Base-by-base conservation (phyloP, 2,888 invertebrate species). In the Hermodice carunculata region DNA sequence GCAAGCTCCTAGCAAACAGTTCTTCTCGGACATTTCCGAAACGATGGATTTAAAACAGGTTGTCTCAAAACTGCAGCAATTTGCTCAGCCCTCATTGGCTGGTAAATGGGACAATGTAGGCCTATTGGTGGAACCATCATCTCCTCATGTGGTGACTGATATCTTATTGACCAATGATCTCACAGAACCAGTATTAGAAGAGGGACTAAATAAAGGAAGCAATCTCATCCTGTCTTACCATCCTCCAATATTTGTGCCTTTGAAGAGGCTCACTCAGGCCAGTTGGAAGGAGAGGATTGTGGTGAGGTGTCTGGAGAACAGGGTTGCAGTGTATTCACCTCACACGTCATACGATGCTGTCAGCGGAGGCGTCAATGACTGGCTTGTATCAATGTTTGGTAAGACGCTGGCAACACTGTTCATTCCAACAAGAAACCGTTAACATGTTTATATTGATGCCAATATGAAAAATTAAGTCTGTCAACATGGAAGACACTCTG, bases 61-160 rank as follows among this genome's bases (percentile, higher is more conserved):
- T 0, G 71, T 79, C 5, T 62, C 57, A 24, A 68, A 65, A 31
- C 69, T 85, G 19, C 69, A 81, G 46, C 56, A 67, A 3, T 72
- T 79, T 59, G 83, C 82, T 3, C 75, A 77, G 19, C 71, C 75
- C 3, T 66, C 71, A 37, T 61, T 82, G 24, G 94, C 96, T 2
- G 95, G 92, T 78, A 89, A 89, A 57, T 98, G 97, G 97, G 98
- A 98, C 83, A 98, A 98, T 87, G 96, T 96, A 56, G 98, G 98
- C 0, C 87, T 98, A 1, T 87, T 98, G 29, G 90, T 97, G 14
- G 94, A 97, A 82, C 96, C 96, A 0, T 78, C 83, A 29, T 87
- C 89, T 29, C 86, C 89, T 48, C 78, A 81, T 69, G 54, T 64
- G 29, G 80, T 87, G 34, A 76, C 75, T 4, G 91, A 43, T 64